Base-by-base conservation (phyloP, 2,797 vertebrate species). In the Mareca penelope region DNA sequence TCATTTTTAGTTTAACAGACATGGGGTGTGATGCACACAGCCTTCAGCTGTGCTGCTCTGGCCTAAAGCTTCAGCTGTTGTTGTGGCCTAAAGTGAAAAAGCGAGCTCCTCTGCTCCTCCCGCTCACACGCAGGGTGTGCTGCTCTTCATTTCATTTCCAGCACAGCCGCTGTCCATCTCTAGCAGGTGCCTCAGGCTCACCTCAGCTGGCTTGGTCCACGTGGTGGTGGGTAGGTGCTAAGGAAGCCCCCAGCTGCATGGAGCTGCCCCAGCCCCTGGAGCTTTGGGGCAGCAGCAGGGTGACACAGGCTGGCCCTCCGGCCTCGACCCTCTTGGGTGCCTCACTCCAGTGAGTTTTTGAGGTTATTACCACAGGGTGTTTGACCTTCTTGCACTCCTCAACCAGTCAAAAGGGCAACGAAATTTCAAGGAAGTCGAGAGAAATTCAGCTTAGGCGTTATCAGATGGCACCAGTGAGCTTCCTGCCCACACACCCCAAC, bases 261-360 rank as follows among this genome's bases (percentile, higher is more conserved):
- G 19, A 1, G 22, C 72, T n/a, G 35, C 48, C 23, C 46, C 33
- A 37, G 4, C 60, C 31, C 1, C 0, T 1, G 11, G 33, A 24
- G 46, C 23, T 52, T 60, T 9, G 31, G 23, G 19, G 35, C 2
- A 1, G 46, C 71, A 42, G 44, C 39, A 24, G 2, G 0, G 40
- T 0, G 7, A 88, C 35, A 31, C 1, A 1, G 35, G 60, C n/a
- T 1, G 0, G 29, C 48, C 4, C 0, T 23, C 48, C 1, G 0
- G 17, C 28, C 21, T 35, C 29, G 9, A 18, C 31, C 37, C 68
- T 40, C 37, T 22, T 6, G 35, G 31, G 15, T 61, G 22, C n/a
- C 18, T 44, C 15, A 21, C 26, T n/a, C 53, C 46, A 56, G 35
- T 19, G 48, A 67, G 8, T 2, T 70, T 23, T 23, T 46, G 52